Percentiles rank a stretch among this genome's conserved stretches.
Conservation (phyloP, 1,140 invertebrate species). For the Octopus bimaculoides region DNA sequence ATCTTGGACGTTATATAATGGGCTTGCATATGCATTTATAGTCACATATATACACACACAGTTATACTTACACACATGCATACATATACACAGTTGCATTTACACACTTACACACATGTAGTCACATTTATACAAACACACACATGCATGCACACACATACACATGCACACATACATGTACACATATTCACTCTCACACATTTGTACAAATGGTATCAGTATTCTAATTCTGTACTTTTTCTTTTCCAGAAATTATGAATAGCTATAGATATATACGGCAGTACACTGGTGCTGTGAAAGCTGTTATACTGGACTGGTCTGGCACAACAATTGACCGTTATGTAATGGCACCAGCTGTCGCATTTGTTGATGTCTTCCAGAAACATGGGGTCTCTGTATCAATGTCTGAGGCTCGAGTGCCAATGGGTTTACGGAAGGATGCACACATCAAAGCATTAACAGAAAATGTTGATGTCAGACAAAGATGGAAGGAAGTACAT, state of each 20-base stretch:
- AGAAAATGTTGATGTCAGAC: slow-evolving; percentile 35
- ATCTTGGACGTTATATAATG: no score
- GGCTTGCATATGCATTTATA: no score
- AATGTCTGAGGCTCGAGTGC: slow-evolving; percentile 44
- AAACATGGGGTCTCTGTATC: slow-evolving; percentile 48
- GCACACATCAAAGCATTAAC: slow-evolving; percentile 50
- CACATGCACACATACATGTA: no score
- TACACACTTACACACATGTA: no score
- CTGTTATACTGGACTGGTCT: slow-evolving; percentile 52
- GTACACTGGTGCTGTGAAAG: slow-evolving; percentile 45
- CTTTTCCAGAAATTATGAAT: background rate
- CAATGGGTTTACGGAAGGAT: slow-evolving; percentile 53
- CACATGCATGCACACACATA: no score
- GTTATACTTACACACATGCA: no score
- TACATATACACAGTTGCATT: no score
- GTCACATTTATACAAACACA: no score
- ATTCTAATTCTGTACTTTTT: background rate
- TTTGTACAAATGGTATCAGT: background rate
- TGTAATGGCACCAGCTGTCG: slow-evolving; percentile 48
- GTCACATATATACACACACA: no score
- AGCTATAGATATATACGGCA: slow-evolving; percentile 26
- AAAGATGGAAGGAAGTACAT: slow-evolving; percentile 43
- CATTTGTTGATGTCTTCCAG: slow-evolving; percentile 47
- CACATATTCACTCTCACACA: no score
- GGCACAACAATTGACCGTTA: slow-evolving; percentile 53